Evolutionary conservation across 2,797 vertebrate genomes (phyloP).

Genomic region (Microtus obscurus): DNA sequence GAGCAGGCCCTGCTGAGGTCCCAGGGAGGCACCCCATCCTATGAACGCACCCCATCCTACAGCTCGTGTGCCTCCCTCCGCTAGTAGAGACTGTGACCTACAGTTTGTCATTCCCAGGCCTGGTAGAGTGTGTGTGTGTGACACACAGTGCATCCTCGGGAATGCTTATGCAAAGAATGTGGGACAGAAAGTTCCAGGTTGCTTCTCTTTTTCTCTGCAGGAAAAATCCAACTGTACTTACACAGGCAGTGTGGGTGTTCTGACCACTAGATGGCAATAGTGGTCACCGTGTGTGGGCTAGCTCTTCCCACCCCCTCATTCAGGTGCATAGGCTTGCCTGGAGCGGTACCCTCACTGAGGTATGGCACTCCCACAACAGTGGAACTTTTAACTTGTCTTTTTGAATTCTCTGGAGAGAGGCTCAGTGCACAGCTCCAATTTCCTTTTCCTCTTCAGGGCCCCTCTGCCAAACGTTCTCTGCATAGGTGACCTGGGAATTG

Average conservation of each 20-base stretch:
- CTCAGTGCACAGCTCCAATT: background rate
- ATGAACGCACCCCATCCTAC: too few relatives aligned
- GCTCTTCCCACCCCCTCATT: too few relatives aligned
- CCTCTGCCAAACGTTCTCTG: background rate
- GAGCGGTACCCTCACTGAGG: background rate
- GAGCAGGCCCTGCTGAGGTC: background rate
- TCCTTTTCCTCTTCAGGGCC: background rate
- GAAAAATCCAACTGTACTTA: background rate
- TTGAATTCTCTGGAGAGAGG: slow-evolving; percentile 8
- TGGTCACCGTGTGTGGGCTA: background rate
- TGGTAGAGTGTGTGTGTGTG: background rate
- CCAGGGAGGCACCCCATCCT: background rate
- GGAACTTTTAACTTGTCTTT: background rate
- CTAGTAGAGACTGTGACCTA: background rate
- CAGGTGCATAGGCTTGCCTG: background rate
- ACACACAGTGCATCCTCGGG: background rate
- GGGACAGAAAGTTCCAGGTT: background rate
- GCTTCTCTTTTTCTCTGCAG: background rate
- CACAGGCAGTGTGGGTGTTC: too few relatives aligned
- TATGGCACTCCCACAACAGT: background rate
- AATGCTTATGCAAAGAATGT: background rate
- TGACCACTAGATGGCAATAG: background rate
- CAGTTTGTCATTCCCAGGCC: background rate
- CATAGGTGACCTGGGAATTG: background rate
- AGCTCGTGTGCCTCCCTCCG: background rate